These are phyloP conservation scores for Trichogramma evanescens DNA, from an alignment of 2,888 invertebrate species.

Conservation along the genomic window DNA sequence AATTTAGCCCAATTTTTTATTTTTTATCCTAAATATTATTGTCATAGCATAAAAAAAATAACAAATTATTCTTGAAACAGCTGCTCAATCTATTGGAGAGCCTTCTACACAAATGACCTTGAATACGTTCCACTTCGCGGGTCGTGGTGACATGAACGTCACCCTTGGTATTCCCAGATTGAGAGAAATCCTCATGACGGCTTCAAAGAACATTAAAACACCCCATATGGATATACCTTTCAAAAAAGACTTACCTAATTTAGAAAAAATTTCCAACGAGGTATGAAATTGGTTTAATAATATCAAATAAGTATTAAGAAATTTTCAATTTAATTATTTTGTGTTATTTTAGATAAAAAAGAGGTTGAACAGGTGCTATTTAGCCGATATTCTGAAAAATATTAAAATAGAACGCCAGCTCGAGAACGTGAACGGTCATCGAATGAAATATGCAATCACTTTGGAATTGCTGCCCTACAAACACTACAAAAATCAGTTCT, in stretches of 20 bases:
- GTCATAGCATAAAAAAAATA: no score
- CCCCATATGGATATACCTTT: slow-evolving; percentile 95
- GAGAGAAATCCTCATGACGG: slow-evolving; percentile 94
- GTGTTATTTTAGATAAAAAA: slow-evolving; percentile 52
- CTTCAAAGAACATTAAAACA: slow-evolving; percentile 87
- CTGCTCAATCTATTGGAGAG: slow-evolving; percentile 95
- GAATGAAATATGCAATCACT: slow-evolving; percentile 59
- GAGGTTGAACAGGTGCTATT: slow-evolving; percentile 68
- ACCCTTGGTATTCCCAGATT: slow-evolving; percentile 98
- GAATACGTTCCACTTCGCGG: slow-evolving; percentile 99
- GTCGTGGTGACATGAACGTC: slow-evolving; percentile 99
- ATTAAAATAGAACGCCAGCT: slow-evolving; percentile 59
- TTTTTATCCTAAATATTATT: no score
- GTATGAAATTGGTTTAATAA: slow-evolving; percentile 39
- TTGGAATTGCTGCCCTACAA: slow-evolving; percentile 69
- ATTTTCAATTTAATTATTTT: not conserved
- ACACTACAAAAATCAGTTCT: slow-evolving; percentile 67
- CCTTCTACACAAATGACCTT: slow-evolving; percentile 99
- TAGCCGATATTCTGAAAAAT: slow-evolving; percentile 72
- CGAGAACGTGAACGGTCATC: slow-evolving; percentile 51
- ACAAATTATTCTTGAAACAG: slow-evolving; percentile 55
- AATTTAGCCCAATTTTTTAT: not conserved
- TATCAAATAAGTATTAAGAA: not conserved
- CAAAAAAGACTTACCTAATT: slow-evolving; percentile 48
- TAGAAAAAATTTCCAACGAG: slow-evolving; percentile 57